phyloP scores from a whole-genome alignment of 2,888 invertebrate genomes.

The Corythucha ciliata region DNA sequence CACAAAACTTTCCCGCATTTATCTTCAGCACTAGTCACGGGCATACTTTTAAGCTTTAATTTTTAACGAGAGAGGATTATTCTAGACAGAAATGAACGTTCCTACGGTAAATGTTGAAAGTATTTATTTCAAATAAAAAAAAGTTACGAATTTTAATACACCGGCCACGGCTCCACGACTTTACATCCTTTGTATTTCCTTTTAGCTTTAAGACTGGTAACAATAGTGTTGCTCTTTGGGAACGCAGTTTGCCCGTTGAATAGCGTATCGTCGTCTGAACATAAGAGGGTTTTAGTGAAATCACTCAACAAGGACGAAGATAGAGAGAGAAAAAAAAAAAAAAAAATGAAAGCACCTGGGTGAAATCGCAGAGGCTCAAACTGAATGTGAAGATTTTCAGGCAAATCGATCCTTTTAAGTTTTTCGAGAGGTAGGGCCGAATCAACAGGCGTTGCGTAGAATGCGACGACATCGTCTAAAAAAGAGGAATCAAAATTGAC shows the following conservation, averaged over 20 bases:
- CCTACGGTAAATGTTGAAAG: no score
- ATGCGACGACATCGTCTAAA: no score
- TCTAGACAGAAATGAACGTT: no score
- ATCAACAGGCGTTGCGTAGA: slow-evolving; percentile 63
- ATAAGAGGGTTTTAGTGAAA: slow-evolving; percentile 11
- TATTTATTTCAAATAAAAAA: not conserved
- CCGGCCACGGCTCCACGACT: slow-evolving; percentile 23
- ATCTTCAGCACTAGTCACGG: no score
- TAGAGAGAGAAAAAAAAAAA: not conserved
- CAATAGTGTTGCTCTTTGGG: slow-evolving; percentile 73
- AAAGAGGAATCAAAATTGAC: no score
- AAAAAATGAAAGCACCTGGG: slow-evolving; percentile 51
- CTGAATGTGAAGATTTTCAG: slow-evolving; percentile 78
- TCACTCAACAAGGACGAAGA: slow-evolving; percentile 18
- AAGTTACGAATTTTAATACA: no score
- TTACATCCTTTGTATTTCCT: slow-evolving; percentile 57
- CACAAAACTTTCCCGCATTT: no score
- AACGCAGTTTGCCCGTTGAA: slow-evolving; percentile 74
- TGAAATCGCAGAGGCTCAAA: slow-evolving; percentile 72
- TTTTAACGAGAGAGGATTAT: no score
- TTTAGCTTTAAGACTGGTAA: slow-evolving; percentile 70
- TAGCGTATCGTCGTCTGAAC: slow-evolving; percentile 40
- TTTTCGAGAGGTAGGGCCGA: slow-evolving; percentile 64
- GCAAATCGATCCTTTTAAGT: slow-evolving; percentile 58
- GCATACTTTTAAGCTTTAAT: no score